phyloP scores from a whole-genome alignment of 2,888 invertebrate genomes.

The Tenodera sinensis region DNA sequence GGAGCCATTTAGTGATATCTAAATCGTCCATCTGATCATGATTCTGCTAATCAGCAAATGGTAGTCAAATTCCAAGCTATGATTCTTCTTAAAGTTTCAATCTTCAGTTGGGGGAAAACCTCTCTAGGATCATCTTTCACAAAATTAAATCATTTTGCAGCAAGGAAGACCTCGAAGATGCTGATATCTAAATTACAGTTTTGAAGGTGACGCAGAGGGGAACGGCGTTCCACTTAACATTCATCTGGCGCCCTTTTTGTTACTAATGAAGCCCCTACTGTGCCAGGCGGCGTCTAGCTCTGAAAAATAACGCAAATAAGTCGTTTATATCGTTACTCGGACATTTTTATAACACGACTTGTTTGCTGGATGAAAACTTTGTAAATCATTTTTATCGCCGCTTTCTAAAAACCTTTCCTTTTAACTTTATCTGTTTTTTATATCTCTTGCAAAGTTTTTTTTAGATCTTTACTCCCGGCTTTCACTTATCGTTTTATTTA shows the following conservation, averaged over 20 bases:
- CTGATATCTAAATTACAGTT: no score
- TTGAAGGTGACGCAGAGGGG: no score
- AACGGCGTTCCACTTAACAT: background rate
- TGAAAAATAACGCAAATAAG: slow-evolving; percentile 3
- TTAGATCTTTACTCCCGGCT: background rate
- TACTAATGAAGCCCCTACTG: background rate
- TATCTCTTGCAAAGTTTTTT: background rate
- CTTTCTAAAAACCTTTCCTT: background rate
- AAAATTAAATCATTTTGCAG: no score
- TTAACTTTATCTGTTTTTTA: background rate
- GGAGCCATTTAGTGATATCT: no score
- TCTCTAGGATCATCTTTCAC: no score
- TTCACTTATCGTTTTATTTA: background rate
- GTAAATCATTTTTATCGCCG: slow-evolving; percentile 8
- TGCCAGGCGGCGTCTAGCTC: background rate
- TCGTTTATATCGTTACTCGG: background rate
- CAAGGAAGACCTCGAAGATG: no score
- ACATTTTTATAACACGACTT: slow-evolving; percentile 9
- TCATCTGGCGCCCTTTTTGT: background rate
- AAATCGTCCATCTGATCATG: no score
- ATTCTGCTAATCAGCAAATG: no score
- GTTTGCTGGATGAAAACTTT: slow-evolving; percentile 11
- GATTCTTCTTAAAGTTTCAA: no score
- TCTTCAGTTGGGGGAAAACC: no score
- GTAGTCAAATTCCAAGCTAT: no score